Base-by-base conservation (phyloP, 2,888 invertebrate species). In the Pterobdella sp. region DNA sequence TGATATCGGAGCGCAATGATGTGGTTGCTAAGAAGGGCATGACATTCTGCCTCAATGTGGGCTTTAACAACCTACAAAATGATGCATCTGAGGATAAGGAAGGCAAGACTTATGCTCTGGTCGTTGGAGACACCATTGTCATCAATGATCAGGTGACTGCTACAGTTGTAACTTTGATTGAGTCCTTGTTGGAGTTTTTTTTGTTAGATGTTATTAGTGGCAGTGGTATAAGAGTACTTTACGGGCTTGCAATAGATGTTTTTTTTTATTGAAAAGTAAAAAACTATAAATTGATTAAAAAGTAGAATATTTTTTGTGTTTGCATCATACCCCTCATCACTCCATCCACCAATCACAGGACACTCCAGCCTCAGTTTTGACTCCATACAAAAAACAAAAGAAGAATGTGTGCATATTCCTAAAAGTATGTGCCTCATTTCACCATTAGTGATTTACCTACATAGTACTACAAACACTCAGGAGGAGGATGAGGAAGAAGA, bases 21-120 rank as follows among this genome's bases (percentile, higher is more conserved):
- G 88, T 89, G 0, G 83, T 88, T 1, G 89, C 90, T 0, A 91
- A 89, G 80, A 94, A 94, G 84, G 93, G 94, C 72, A 97, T 98
- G 96, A 90, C 94, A 0, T 97, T 96, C 81, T 96, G 96, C 83
- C 88, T 98, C 10, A 93, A 93, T 81, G 89, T 98, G 77, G 98
- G 98, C 22, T 87, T 98, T 72, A 88, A 91, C 1, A 91, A 90
- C 81, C 86, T 98, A 67, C 86, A 87, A 14, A 96, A 96, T 83
- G 88, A 89, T 76, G 90, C 91, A 32, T 89, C 92, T 0, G 87
- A 88, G 4, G 92, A 91, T 79, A 90, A 90, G 52, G 81, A 81
- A 67, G 81, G 82, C n/a, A 94, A 94, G 87, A 88, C 86, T 0
- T 95, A 94, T 82, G 94, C 97, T 0, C 86, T 99, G 1, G 96